These are phyloP conservation scores for Pammene fasciana DNA, from an alignment of 2,888 invertebrate genomes.

Conservation along the genomic window DNA sequence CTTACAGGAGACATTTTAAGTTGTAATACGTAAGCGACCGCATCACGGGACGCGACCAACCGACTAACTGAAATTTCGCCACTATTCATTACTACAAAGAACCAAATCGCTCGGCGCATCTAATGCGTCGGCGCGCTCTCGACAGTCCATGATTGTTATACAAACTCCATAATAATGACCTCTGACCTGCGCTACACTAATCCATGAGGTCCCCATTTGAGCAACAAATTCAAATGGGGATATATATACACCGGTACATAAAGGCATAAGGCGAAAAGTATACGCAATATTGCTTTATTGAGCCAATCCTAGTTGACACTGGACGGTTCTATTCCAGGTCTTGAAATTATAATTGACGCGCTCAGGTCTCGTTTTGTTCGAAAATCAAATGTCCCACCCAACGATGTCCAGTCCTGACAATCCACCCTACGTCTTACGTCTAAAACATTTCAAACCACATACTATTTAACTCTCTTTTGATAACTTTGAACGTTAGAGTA, in stretches of 20 bases:
- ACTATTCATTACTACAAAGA: conserved; percentile 54
- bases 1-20: conserved; percentile 76
- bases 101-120: conserved; percentile 48
- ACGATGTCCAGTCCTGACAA: conserved; percentile 3
- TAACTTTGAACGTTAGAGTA: too few species aligned
- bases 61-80: conserved; percentile 64
- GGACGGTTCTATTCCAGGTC: conserved; percentile 53
- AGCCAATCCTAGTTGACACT: conserved; percentile 29
- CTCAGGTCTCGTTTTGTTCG: conserved; percentile 30
- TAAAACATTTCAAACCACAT: too few species aligned
- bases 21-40: conserved; percentile 59
- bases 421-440: not conserved
- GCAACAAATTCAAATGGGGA: conserved; percentile 4
- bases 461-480: too few species aligned
- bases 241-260: conserved; percentile 13
- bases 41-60: conserved; percentile 47
- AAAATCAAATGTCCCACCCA: conserved; percentile 18
- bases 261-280: conserved; percentile 43
- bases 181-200: conserved; percentile 27
- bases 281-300: conserved; percentile 43
- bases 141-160: conserved; percentile 38
- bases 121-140: conserved; percentile 32
- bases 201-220: conserved; percentile 10
- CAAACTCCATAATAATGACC: conserved; percentile 38
- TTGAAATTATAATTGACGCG: conserved; percentile 43